Conservation (phyloP, 2,888 invertebrate species). For the Nymphalis urticae region DNA sequence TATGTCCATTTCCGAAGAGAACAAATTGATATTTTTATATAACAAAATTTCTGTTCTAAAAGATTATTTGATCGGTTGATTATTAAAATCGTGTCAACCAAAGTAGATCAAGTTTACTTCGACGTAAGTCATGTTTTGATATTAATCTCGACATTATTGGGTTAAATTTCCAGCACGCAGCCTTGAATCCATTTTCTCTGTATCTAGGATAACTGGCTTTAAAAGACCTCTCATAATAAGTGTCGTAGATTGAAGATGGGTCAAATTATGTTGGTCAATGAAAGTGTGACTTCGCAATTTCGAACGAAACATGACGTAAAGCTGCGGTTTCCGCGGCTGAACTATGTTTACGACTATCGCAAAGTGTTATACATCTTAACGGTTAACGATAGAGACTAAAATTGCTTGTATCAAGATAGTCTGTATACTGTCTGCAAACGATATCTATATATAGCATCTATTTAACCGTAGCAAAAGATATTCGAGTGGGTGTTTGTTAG, state of each 20-base stretch:
- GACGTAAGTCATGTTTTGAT: conserved; percentile 40
- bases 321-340: conserved; percentile 8
- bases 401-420: conserved; percentile 17
- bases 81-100: conserved; percentile 29
- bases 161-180: conserved; percentile 39
- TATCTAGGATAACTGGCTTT: conserved; percentile 35
- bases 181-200: conserved; percentile 37
- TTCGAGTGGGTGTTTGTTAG: not conserved
- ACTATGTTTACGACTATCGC: not conserved
- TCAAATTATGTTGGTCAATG: conserved; percentile 34
- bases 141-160: conserved; percentile 42
- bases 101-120: conserved; percentile 40
- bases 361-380: conserved; percentile 3
- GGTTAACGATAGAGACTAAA: conserved; percentile 13
- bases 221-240: conserved; percentile 25
- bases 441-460: too few species aligned
- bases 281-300: conserved; percentile 34
- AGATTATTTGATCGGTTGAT: not conserved
- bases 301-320: conserved; percentile 32
- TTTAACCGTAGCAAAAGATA: too few species aligned
- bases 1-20: too few species aligned
- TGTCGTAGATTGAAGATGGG: conserved; percentile 4
- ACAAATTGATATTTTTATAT: not conserved
- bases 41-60: not conserved
- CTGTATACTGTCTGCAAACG: conserved; percentile 34